Conservation (phyloP, 2,797 vertebrate species). For the Phalloptychus januarius region DNA sequence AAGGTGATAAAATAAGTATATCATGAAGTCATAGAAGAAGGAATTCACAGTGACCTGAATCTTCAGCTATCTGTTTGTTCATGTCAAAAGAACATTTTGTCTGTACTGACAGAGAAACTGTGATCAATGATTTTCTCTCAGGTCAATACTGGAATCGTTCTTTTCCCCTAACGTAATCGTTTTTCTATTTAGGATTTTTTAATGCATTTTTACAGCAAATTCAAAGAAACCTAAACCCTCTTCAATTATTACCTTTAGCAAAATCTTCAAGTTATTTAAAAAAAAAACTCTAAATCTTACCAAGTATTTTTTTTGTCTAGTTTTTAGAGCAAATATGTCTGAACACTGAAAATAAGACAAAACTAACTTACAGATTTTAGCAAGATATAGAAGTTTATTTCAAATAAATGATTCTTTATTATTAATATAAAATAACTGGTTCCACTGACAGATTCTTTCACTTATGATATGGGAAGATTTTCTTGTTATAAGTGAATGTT, state of each 20-base stretch:
- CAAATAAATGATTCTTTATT: no score
- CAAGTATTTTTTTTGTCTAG: no score
- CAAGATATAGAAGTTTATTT: no score
- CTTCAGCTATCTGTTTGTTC: slow-evolving; percentile 1
- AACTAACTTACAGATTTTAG: no score
- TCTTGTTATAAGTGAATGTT: no score
- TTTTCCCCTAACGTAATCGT: background rate
- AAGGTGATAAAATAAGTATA: background rate
- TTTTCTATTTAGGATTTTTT: background rate
- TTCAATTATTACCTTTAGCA: background rate
- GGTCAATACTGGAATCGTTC: background rate
- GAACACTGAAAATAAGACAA: no score
- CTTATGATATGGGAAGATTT: no score
- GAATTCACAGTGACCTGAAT: background rate
- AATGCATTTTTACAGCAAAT: background rate
- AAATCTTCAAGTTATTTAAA: background rate
- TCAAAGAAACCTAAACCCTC: background rate
- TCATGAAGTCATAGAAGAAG: background rate
- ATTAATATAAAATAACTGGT: no score
- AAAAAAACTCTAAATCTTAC: background rate
- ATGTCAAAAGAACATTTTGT: background rate
- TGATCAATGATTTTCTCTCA: background rate
- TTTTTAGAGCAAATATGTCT: no score
- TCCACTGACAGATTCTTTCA: no score
- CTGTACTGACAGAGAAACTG: background rate